Conservation (phyloP, 2,888 invertebrate genomes). For the Nudaria mundana region DNA sequence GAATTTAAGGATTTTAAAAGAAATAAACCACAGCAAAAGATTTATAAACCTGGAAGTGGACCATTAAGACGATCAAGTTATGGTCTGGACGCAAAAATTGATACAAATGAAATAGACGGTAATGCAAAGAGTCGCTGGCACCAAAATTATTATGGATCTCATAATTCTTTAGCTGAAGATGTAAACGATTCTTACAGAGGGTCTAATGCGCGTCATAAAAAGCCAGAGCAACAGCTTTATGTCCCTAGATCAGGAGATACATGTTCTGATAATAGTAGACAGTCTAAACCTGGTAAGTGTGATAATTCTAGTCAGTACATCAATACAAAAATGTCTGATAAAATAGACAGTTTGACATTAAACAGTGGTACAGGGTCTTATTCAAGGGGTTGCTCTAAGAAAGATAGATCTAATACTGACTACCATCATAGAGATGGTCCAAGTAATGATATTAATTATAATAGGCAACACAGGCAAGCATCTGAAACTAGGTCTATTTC, state of each 20-base stretch:
- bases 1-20: slow-evolving; percentile 80
- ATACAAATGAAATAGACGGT: slow-evolving; percentile 61
- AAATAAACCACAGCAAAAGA: slow-evolving; percentile 85
- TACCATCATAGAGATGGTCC: slow-evolving; percentile 52
- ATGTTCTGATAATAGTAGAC: slow-evolving; percentile 56
- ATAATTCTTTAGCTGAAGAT: slow-evolving; percentile 63
- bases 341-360: slow-evolving; percentile 54
- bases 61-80: slow-evolving; percentile 85
- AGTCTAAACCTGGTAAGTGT: slow-evolving; percentile 52
- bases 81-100: slow-evolving; percentile 80
- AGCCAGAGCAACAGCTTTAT: slow-evolving; percentile 73
- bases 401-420: slow-evolving; percentile 60
- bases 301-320: slow-evolving; percentile 71
- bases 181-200: slow-evolving; percentile 46
- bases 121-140: slow-evolving; percentile 51
- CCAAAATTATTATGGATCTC: slow-evolving; percentile 62
- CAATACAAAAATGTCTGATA: slow-evolving; percentile 60
- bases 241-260: slow-evolving; percentile 63
- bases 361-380: slow-evolving; percentile 52
- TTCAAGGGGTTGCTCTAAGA: slow-evolving; percentile 54
- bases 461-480: slow-evolving; percentile 76
- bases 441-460: slow-evolving; percentile 65
- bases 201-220: slow-evolving; percentile 55
- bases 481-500: slow-evolving; percentile 84
- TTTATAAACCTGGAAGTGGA: slow-evolving; percentile 90